Base-by-base conservation (phyloP, 64 coral and sea anemone genomes). In the Dendronephthya gigantea region DNA sequence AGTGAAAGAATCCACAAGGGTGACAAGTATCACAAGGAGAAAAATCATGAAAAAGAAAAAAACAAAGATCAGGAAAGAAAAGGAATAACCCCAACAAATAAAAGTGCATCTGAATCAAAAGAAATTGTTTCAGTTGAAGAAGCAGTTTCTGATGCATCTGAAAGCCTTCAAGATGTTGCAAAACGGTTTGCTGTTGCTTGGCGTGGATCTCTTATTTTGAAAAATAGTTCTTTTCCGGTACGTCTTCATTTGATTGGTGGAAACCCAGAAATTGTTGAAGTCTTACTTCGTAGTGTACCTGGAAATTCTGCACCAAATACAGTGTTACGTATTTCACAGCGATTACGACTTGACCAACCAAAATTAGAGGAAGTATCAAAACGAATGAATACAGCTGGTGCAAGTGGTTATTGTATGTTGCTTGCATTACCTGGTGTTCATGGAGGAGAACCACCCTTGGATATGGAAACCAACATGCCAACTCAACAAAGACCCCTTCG, bases 91-190 rank as follows among this genome's bases (percentile, higher is more conserved):
- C 19, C 5, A 66, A 1, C 34, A 36, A 39, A 3, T 36, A 79
- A 34, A 36, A 34, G 15, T 79, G 41, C 41, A 11, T 45, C 41
- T 62, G 55, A 62, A 62, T 62, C 55, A 62, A 62, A 62, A 62
- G 55, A 62, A 62, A 62, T 62, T 62, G 4, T 62, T 22, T 23
- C 55, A 22, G 55, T n/a, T 1, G 25, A 62, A 62, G 55, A 62
- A 62, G 17, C 55, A 23, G 16, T 62, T 27, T 5, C 55, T 0
- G 72, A 15, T 34, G 28, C 19, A 39, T 79, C 36, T 35, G 72
- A 79, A 79, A 79, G 72, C 72, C 72, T 79, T 79, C 72, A 79
- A 79, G 72, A 79, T 79, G 36, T 79, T 79, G 72, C 72, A 17
- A 79, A 79, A 35, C 31, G 72, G 30, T 79, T 79, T 79, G 72